Percentiles rank a stretch among this genome's conserved stretches.
These are phyloP conservation scores for Rhabdophis nuchalis DNA, from an alignment of 2,797 vertebrate species.

Conservation along the genomic window DNA sequence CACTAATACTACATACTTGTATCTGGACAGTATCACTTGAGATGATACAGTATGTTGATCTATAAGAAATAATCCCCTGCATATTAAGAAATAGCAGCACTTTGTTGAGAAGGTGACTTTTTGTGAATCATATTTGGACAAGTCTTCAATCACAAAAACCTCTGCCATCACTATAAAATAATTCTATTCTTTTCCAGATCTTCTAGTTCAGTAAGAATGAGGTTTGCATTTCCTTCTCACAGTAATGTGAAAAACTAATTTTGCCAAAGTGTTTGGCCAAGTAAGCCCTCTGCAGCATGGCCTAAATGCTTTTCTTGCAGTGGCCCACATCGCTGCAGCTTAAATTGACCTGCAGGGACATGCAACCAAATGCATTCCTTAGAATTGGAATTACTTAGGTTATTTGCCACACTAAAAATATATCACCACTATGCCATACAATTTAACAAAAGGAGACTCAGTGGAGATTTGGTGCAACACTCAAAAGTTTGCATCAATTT, in stretches of 20 bases:
- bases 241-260: not conserved
- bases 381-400: not conserved
- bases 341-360: not conserved
- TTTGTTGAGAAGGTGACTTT: not conserved
- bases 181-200: not conserved
- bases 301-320: not conserved
- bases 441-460: not conserved
- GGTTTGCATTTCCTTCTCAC: not conserved
- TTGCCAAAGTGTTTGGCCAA: not conserved
- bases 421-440: not conserved
- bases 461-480: not conserved
- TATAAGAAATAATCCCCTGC: not conserved
- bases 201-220: not conserved
- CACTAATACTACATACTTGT: not conserved
- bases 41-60: not conserved
- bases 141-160: not conserved
- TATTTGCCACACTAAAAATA: not conserved
- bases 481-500: not conserved
- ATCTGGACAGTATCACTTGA: not conserved
- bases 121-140: not conserved
- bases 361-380: not conserved
- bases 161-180: not conserved
- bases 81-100: not conserved
- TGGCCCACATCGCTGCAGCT: not conserved
- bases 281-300: not conserved